phyloP scores from a whole-genome alignment of 2,113 vertebrate species.

The Syngnathus typhle region DNA sequence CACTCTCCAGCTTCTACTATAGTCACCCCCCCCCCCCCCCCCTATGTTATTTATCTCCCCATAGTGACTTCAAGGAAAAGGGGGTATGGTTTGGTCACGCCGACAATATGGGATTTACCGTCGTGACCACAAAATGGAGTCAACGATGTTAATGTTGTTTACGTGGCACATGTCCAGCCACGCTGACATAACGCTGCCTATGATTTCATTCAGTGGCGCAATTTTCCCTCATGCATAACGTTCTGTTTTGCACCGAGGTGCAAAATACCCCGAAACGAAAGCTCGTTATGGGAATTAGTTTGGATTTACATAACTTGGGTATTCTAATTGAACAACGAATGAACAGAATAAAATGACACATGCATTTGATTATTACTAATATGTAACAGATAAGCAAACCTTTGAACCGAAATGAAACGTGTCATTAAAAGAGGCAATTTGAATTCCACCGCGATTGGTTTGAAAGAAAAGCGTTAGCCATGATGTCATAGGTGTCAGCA shows the following conservation, averaged over 20 bases:
- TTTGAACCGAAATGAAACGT: no score
- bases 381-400: no score
- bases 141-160: not conserved
- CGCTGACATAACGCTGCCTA: not conserved
- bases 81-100: not conserved
- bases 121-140: not conserved
- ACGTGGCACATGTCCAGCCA: not conserved
- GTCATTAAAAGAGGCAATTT: slow-evolving; percentile 7
- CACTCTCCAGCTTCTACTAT: slow-evolving; percentile 4
- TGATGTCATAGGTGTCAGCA: no score
- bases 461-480: no score
- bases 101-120: not conserved
- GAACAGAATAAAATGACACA: not conserved
- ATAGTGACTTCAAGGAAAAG: not conserved
- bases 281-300: not conserved
- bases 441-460: no score
- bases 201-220: not conserved
- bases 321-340: not conserved
- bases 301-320: not conserved
- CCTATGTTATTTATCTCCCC: slow-evolving; percentile 18
- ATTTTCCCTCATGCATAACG: not conserved
- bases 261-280: not conserved
- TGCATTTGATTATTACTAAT: not conserved
- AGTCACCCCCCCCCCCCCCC: not conserved
- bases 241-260: not conserved